Evolutionary conservation across 2,888 invertebrate species (phyloP), one percentile per base, ranked within the genome.

Genomic region (Chirona hameri): DNA sequence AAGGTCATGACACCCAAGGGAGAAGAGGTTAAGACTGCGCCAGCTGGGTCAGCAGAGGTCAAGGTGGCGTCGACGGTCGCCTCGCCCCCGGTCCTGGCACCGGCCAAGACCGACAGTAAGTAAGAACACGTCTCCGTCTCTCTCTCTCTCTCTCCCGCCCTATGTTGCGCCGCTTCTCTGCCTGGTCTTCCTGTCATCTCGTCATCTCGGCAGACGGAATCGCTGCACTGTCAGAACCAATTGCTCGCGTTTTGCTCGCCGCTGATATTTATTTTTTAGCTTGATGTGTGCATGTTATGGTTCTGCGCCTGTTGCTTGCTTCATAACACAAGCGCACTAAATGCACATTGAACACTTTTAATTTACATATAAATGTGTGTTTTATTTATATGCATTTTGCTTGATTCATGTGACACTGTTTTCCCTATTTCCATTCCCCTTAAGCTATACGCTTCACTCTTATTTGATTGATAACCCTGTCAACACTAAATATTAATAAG

Each of bases 71-170:
- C 48, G 24, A 24, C 24, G 29, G 39, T 12, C 79, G 79, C 24
- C 48, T 46, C 80, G 14, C 48, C 80, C 80, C 15, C 65, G 60
- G 60, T 81, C 81, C 81, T 69, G 81, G 65, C 60, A 7, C 14
- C 57, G 60, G n/a, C 81, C 60, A 46, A 39, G 76, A 24, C 76
- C 76, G 76, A 76, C 18, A 76, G 76, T 76, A 46, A 76, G 76
- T 76, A 76, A 76, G 76, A 76, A 76, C 4, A 46, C 52, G 10
- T 12, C 52, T 52, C 52, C 18, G 52, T 52, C 52, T 52, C 52
- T 52, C 52, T 12, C 48, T 48, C 48, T 48, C 48, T 12, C 9
- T 69, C 27, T 7, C 60, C 9, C 21, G 60, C n/a, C 21, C 10
- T n/a, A 10, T 9, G 24, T 21, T 60, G n/a, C n/a, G 24, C n/a